Conservation (phyloP, 2,888 invertebrate genomes). For the Strigamia maritima region DNA sequence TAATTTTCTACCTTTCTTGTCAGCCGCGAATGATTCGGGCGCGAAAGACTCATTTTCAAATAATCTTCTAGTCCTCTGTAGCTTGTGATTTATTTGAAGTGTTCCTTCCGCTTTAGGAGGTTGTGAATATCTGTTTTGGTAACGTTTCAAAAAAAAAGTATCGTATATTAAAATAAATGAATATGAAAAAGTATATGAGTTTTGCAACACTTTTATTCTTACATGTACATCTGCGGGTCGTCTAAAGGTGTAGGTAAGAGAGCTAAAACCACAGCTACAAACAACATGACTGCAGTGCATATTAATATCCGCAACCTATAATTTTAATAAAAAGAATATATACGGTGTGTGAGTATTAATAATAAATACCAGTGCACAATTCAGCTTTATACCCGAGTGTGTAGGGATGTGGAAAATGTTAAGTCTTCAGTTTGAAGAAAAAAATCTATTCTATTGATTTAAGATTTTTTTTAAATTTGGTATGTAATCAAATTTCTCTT, state of each 20-base stretch:
- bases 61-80: conserved; percentile 35
- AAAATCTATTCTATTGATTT: not conserved
- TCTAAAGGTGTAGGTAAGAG: conserved; percentile 35
- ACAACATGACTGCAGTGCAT: not conserved
- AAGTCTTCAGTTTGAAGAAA: too few relatives aligned
- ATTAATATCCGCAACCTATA: conserved; percentile 9
- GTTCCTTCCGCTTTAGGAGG: conserved; percentile 36
- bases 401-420: too few relatives aligned
- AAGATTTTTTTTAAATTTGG: too few relatives aligned
- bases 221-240: conserved; percentile 29
- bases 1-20: conserved; percentile 13
- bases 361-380: not conserved
- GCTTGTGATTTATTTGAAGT: conserved; percentile 1
- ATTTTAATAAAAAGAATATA: not conserved
- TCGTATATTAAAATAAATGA: not conserved
- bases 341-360: too few relatives aligned
- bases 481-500: too few relatives aligned
- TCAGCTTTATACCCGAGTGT: too few relatives aligned
- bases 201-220: not conserved
- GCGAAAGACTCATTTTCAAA: conserved; percentile 37
- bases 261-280: conserved; percentile 24
- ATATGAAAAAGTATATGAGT: not conserved
- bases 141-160: not conserved
- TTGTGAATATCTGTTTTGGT: conserved; percentile 28
- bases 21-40: conserved; percentile 35